These are phyloP conservation scores for Babyrousa celebensis DNA, from an alignment of 2,797 vertebrate genomes.

Conservation along the genomic window DNA sequence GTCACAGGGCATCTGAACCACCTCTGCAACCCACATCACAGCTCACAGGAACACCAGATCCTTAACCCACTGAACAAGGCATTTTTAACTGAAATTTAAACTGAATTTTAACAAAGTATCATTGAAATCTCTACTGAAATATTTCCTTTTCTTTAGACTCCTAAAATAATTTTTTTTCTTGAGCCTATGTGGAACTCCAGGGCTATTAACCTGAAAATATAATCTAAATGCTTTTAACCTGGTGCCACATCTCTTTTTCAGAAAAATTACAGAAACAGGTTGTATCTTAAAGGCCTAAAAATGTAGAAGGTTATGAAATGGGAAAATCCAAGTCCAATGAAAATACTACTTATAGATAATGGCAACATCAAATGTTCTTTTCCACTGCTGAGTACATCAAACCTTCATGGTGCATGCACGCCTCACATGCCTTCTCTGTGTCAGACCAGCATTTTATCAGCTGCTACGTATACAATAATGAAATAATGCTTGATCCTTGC, in stretches of 20 bases:
- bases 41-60: too few species aligned
- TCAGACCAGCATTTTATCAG: background rate
- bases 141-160: background rate
- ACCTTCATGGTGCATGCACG: background rate
- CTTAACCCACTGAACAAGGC: too few species aligned
- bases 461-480: background rate
- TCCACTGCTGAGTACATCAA: background rate
- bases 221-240: background rate
- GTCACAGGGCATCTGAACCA: too few species aligned
- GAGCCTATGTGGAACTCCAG: background rate
- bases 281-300: background rate
- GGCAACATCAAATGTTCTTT: background rate
- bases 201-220: background rate
- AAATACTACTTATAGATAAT: background rate
- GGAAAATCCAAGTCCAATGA: background rate
- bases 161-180: background rate
- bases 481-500: background rate
- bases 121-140: background rate
- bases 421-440: background rate
- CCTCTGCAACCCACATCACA: too few species aligned
- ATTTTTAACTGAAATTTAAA: slow-evolving; percentile 6
- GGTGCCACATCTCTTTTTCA: background rate
- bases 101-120: background rate
- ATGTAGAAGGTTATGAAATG: background rate
- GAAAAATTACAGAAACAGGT: background rate